These are phyloP conservation scores for Thumatha senex DNA, from an alignment of 2,888 invertebrate genomes.

Conservation along the genomic window DNA sequence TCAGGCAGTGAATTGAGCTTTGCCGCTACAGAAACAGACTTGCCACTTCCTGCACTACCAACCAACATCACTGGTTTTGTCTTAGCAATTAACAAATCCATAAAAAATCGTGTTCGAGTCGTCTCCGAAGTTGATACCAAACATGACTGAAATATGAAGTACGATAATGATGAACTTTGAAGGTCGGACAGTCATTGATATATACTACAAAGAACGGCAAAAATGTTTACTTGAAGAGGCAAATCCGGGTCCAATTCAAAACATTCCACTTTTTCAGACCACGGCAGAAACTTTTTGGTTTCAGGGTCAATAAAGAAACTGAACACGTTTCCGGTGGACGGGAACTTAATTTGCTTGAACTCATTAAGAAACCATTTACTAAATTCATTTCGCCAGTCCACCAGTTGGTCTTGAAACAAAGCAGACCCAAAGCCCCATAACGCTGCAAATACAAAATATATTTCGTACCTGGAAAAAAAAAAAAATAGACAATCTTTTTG, in stretches of 20 bases:
- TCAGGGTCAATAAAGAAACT: slow-evolving; percentile 94
- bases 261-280: slow-evolving; percentile 90
- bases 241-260: slow-evolving; percentile 94
- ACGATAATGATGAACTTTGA: too few species aligned
- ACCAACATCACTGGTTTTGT: slow-evolving; percentile 95
- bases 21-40: slow-evolving; percentile 94
- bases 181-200: too few species aligned
- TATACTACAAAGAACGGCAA: background rate
- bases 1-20: slow-evolving; percentile 90
- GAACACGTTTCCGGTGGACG: slow-evolving; percentile 91
- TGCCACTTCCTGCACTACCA: slow-evolving; percentile 95
- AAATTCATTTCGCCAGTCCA: slow-evolving; percentile 96
- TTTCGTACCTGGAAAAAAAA: slow-evolving; percentile 86
- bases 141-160: slow-evolving; percentile 82
- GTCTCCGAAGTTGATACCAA: slow-evolving; percentile 96
- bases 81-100: slow-evolving; percentile 91
- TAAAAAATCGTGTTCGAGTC: slow-evolving; percentile 92
- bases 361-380: slow-evolving; percentile 97
- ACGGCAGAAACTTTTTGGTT: slow-evolving; percentile 92
- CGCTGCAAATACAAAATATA: slow-evolving; percentile 94
- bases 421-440: slow-evolving; percentile 98
- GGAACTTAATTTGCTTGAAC: slow-evolving; percentile 96
- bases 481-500: background rate
- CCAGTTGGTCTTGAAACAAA: slow-evolving; percentile 94
- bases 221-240: slow-evolving; percentile 91